Evolutionary conservation across 2,113 vertebrate genomes (phyloP).

Genomic region (Lamprologus lemairii): DNA sequence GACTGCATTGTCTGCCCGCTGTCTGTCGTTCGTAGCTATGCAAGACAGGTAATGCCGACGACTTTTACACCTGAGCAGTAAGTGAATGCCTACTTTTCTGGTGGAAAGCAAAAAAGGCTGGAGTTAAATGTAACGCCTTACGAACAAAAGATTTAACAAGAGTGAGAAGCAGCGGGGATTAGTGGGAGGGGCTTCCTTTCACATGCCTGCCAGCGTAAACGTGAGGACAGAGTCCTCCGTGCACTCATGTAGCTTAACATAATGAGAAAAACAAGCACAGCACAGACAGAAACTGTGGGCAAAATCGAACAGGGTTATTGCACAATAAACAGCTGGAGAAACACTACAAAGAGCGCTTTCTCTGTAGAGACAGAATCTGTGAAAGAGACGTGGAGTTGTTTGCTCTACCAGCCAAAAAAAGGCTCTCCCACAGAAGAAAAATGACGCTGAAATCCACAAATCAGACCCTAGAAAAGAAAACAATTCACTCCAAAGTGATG

Average conservation of each 20-base stretch:
- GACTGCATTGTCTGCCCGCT: not conserved
- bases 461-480: constrained; percentile 54
- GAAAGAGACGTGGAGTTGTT: constrained; percentile 46
- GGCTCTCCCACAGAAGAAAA: constrained; percentile 14
- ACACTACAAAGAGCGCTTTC: constrained; percentile 25
- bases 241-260: constrained; percentile 20
- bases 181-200: constrained; percentile 17
- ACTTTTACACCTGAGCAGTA: not conserved
- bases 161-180: not conserved
- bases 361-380: constrained; percentile 35
- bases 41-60: not conserved
- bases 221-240: not conserved
- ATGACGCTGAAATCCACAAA: constrained; percentile 50
- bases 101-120: not conserved
- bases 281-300: constrained; percentile 4
- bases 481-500: constrained; percentile 52
- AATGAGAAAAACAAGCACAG: constrained; percentile 35
- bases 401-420: constrained; percentile 38
- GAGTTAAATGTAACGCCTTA: not conserved
- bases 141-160: constrained; percentile 31
- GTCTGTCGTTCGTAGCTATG: not conserved
- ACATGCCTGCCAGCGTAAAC: constrained; percentile 5
- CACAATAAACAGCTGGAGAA: constrained; percentile 36
- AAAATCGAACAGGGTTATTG: constrained; percentile 28
- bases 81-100: constrained; percentile 4